Percentiles rank a stretch among this genome's conserved stretches.
Conservation (phyloP, 2,888 invertebrate species). For the Orthosia incerta region DNA sequence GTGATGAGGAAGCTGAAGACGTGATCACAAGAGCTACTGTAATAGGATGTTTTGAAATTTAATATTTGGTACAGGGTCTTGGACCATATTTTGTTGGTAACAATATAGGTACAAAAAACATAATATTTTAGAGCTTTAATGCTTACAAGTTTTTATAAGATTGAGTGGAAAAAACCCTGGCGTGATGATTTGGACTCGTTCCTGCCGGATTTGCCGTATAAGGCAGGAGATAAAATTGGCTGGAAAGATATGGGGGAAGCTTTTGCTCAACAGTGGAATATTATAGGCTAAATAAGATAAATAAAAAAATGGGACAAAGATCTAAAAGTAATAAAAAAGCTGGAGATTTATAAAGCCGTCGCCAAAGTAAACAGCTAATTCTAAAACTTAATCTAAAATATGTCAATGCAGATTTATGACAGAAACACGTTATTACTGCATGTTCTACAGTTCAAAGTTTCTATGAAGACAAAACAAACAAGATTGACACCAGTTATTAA, state of each 20-base stretch:
- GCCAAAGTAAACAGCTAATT: background rate
- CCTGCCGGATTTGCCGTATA: too few species aligned
- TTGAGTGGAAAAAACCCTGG: too few species aligned
- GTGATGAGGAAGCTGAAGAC: slow-evolving; percentile 16
- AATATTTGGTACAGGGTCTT: background rate
- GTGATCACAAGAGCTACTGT: slow-evolving; percentile 15
- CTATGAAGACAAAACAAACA: background rate
- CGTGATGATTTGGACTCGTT: too few species aligned
- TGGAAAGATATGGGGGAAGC: too few species aligned
- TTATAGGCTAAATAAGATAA: too few species aligned
- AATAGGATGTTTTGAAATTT: background rate
- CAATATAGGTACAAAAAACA: too few species aligned
- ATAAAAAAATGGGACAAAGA: background rate
- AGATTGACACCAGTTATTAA: slow-evolving; percentile 8
- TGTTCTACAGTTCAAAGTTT: background rate
- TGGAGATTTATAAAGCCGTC: background rate
- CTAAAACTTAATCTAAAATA: background rate
- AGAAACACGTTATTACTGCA: background rate
- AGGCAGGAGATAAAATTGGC: too few species aligned
- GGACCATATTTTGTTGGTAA: background rate
- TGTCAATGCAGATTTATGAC: background rate
- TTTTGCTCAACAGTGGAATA: too few species aligned
- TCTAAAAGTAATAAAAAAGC: background rate
- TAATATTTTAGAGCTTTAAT: background rate
- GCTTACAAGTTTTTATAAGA: background rate